These are phyloP conservation scores for Nannobrachium achirus DNA, from an alignment of 2,113 vertebrate genomes.

Conservation along the genomic window DNA sequence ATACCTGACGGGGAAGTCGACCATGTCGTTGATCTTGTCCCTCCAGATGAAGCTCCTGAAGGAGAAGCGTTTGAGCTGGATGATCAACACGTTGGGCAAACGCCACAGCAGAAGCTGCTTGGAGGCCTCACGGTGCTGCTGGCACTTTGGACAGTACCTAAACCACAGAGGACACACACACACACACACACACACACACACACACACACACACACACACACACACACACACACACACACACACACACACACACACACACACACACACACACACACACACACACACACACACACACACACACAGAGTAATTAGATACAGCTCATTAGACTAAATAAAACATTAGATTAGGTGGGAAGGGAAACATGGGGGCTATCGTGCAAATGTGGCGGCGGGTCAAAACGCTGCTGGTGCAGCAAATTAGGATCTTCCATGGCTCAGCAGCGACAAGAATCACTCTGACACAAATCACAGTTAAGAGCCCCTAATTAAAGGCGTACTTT, in stretches of 20 bases:
- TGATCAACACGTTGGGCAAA: slow-evolving; percentile 94
- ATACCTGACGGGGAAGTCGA: slow-evolving; percentile 96
- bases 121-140: slow-evolving; percentile 95
- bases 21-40: slow-evolving; percentile 99
- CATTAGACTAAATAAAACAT: too few relatives aligned
- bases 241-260: neutral
- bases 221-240: neutral
- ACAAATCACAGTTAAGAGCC: too few relatives aligned
- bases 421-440: too few relatives aligned
- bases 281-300: neutral
- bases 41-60: slow-evolving; percentile 99
- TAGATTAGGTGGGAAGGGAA: too few relatives aligned
- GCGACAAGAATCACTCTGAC: too few relatives aligned
- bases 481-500: too few relatives aligned
- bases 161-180: neutral
- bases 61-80: slow-evolving; percentile 99
- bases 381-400: too few relatives aligned
- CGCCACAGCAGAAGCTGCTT: slow-evolving; percentile 97
- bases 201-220: neutral
- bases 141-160: slow-evolving; percentile 97
- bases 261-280: neutral
- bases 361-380: too few relatives aligned
- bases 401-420: too few relatives aligned
- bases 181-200: neutral
- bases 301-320: too few relatives aligned